Evolutionary conservation across 1,140 invertebrate genomes (phyloP).

Genomic region (Microplitis demolitor): DNA sequence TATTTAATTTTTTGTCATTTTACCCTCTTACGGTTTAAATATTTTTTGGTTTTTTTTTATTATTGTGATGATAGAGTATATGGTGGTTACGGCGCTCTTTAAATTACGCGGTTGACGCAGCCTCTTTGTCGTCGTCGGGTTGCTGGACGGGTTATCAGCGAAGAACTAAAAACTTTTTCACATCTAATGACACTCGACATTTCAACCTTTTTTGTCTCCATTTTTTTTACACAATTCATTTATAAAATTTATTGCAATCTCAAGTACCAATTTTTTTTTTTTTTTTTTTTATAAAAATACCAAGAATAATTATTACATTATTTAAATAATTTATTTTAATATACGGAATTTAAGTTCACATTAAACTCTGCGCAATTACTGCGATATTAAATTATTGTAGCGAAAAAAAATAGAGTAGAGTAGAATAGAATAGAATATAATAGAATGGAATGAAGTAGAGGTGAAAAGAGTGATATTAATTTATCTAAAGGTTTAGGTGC

Average conservation of each 20-base stretch:
- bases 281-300: no score
- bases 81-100: background rate
- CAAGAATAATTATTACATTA: no score
- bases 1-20: background rate
- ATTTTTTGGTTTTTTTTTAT: background rate
- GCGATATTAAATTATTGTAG: no score
- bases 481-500: background rate
- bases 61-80: background rate
- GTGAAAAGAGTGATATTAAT: background rate
- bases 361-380: no score
- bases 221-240: background rate
- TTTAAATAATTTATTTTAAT: no score
- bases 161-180: background rate
- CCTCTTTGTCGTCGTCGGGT: background rate
- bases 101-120: background rate
- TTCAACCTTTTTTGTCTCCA: background rate
- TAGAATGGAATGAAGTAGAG: background rate
- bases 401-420: background rate
- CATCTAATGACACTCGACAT: background rate
- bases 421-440: background rate
- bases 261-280: background rate
- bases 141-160: background rate
- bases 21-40: background rate
- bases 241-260: background rate
- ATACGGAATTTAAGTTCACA: no score